Base-by-base conservation (phyloP, 2,888 invertebrate genomes). In the Belgica antarctica region DNA sequence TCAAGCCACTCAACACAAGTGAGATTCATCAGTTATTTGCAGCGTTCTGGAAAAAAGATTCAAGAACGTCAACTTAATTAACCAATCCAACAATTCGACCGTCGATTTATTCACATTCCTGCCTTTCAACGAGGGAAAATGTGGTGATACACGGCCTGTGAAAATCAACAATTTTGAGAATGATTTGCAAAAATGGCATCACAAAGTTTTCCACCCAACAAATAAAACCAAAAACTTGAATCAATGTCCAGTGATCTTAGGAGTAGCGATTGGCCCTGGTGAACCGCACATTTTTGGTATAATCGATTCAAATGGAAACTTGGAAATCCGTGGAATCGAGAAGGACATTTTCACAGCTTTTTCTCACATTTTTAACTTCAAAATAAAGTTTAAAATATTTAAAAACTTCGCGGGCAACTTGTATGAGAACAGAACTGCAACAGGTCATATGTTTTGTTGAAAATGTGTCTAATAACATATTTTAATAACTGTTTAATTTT, bases 361-460 rank as follows among this genome's bases (percentile, higher is more conserved):
- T 12, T 3, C 47, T n/a, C 19, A 52, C 7, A 8, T 2, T 1
- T 12, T 68, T 1, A 68, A 68, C n/a, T 68, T 68, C n/a, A 66
- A 25, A n/a, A 1, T 47, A 15, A 4, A 41, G 25, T 66, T 28
- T 10, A 7, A 34, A 12, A n/a, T 27, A 15, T 27, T 4, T 17
- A 22, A 22, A 52, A 22, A 17, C 2, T 17, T 22, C 8, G 19
- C 5, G 7, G 52, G 52, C 12, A 10, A 10, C 12, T 3, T 41
- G 12, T 41, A 22, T 52, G 25, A 24, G 12, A 68, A 68, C 25
- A 57, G 68, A 19, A 68, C 68, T 17, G 68, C 47, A n/a, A 34
- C 25, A 24, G 65, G 47, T 41, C 3, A n/a, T n/a, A n/a, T n/a
- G n/a, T n/a, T n/a, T n/a, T n/a, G n/a, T n/a, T n/a, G n/a, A n/a